A percentile compares a stretch with the other conserved stretches of the same genome.
These are phyloP conservation scores for Phrynocephalus vlangalii DNA, from an alignment of 2,797 vertebrate species.

Conservation along the genomic window DNA sequence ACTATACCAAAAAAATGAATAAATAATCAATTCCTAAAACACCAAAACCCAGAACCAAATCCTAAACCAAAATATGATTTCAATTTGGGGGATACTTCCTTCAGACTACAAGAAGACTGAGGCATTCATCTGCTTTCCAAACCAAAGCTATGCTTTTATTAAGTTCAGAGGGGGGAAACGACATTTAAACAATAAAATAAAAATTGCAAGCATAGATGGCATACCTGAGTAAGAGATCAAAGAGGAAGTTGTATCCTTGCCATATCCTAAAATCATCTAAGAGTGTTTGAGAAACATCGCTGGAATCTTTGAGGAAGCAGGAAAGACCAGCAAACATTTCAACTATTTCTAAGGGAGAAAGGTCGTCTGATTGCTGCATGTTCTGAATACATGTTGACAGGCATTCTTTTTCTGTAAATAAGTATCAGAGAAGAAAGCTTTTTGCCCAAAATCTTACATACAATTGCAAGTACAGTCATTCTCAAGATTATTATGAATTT, in stretches of 20 bases:
- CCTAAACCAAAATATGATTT: neutral
- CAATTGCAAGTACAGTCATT: neutral
- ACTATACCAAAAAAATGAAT: too few relatives aligned
- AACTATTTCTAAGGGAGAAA: constrained; percentile 96
- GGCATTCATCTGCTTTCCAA: neutral
- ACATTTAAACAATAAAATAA: neutral
- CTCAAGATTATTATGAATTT: neutral
- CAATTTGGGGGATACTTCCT: neutral
- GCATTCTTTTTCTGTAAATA: constrained; percentile 94
- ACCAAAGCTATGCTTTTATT: neutral
- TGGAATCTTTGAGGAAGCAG: constrained; percentile 99
- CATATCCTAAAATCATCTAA: constrained; percentile 98
- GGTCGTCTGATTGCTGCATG: constrained; percentile 98
- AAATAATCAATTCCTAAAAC: too few relatives aligned
- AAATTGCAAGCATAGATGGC: constrained; percentile 43
- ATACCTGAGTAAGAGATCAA: constrained; percentile 96
- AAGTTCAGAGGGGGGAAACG: neutral
- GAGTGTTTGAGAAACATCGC: constrained; percentile 94
- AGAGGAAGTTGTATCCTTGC: constrained; percentile 97
- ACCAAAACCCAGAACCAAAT: neutral
- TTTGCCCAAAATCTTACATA: constrained; percentile 10
- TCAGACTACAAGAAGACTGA: neutral
- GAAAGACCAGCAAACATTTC: constrained; percentile 98
- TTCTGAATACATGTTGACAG: constrained; percentile 96
- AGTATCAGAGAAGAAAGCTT: constrained; percentile 37